These are phyloP conservation scores for Psammodynastes pulverulentus DNA, from an alignment of 2,113 vertebrate genomes.

Conservation along the genomic window DNA sequence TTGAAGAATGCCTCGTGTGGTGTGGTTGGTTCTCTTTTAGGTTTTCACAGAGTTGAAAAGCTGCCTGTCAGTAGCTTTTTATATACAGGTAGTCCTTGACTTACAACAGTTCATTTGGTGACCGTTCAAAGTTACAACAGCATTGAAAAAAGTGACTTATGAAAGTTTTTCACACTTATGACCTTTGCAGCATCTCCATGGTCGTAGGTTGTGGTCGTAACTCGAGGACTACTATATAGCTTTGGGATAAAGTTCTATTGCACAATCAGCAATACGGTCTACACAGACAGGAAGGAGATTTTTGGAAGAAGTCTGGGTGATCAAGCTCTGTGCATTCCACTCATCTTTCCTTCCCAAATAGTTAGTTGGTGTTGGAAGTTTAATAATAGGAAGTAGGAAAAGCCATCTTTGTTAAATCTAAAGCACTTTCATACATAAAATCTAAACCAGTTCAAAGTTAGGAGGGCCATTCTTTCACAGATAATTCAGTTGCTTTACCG, in stretches of 20 bases:
- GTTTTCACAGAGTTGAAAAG: constrained; percentile 20
- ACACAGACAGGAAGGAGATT: not conserved
- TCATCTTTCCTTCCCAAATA: not conserved
- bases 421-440: not conserved
- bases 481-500: not conserved
- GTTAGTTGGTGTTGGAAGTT: not conserved
- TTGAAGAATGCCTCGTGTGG: not conserved
- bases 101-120: too few species aligned
- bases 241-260: not conserved
- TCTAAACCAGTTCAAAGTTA: not conserved
- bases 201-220: too few species aligned
- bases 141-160: too few species aligned
- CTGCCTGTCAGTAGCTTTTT: constrained; percentile 8
- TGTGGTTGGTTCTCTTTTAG: not conserved
- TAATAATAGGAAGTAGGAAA: not conserved
- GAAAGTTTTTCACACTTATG: too few species aligned
- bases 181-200: too few species aligned
- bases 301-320: not conserved
- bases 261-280: not conserved
- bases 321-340: too few species aligned
- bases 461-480: not conserved
- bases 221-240: not conserved
- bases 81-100: not conserved
- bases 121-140: too few species aligned
- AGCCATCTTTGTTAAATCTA: not conserved